Evolutionary conservation across 2,888 invertebrate species (phyloP).

Genomic region (Agonopterix arenella): DNA sequence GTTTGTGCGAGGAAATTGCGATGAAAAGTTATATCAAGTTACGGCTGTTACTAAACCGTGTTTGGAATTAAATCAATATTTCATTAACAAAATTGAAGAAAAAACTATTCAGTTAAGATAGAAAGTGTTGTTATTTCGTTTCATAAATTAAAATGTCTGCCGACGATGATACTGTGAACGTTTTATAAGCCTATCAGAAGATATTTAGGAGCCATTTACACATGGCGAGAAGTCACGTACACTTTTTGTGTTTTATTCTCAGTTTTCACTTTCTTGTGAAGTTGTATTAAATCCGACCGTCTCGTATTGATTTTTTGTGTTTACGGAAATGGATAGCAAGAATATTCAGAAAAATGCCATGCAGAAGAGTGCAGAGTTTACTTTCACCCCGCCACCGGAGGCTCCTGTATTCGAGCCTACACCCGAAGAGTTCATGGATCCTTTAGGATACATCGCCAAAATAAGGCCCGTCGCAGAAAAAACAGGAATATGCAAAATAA

Average conservation of each 20-base stretch:
- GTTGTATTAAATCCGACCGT: background rate
- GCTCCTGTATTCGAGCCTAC: constrained; percentile 85
- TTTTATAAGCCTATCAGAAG: background rate
- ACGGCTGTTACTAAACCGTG: too few relatives aligned
- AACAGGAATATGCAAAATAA: constrained; percentile 86
- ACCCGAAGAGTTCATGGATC: constrained; percentile 84
- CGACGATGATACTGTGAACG: background rate
- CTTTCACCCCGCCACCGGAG: constrained; percentile 76
- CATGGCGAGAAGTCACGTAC: constrained; percentile 74
- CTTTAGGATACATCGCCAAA: constrained; percentile 83
- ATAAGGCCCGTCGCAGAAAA: constrained; percentile 84
- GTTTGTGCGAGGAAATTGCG: too few relatives aligned
- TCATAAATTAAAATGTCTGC: constrained; percentile 6
- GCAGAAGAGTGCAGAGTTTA: constrained; percentile 70
- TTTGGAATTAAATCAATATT: too few relatives aligned
- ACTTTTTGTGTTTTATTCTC: constrained; percentile 24
- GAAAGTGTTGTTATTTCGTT: background rate
- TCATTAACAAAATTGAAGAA: background rate
- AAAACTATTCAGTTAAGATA: background rate
- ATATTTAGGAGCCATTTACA: constrained; percentile 69
- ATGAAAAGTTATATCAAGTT: too few relatives aligned
- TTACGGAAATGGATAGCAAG: constrained; percentile 58
- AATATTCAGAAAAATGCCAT: constrained; percentile 73
- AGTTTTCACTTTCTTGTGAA: background rate
- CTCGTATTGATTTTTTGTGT: constrained; percentile 2